Evolutionary conservation across 1,140 invertebrate species (phyloP), one percentile per base, ranked within the genome.

Genomic region (Chionoecetes opilio): DNA sequence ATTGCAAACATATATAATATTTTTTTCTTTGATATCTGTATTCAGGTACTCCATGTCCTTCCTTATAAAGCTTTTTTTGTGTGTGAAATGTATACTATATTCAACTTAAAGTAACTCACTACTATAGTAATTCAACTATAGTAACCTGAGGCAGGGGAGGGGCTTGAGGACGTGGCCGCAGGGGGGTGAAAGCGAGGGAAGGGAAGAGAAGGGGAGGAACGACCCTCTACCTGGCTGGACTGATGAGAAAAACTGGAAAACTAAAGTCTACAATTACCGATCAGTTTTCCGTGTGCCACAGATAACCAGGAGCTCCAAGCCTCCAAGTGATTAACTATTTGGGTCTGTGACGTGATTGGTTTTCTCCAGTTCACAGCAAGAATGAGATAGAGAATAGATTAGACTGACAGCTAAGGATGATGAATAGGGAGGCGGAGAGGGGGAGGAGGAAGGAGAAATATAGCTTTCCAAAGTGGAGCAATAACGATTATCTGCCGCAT

Each of bases 361-460:
- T 75, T 75, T n/a, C 63, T 75, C 63, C 1, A 26, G 63, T 75
- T n/a, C 63, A 21, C n/a, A 75, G 63, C 63, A 75, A 75, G 21
- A 75, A 75, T 75, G 63, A 75, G 63, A 75, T 75, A 26, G n/a
- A 75, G 63, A 26, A 75, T 26, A 75, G 63, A 75, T 75, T 75
- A 75, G 63, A 75, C 63, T 26, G 63, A 75, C 63, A 75, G 63
- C 21, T 75, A 75, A 75, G n/a, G 63, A 75, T 75, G 63, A 75
- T 75, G 63, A 75, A 75, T 75, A 75, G 63, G 63, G 6, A 75
- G 63, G 63, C n/a, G 63, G 63, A 75, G 63, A n/a, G n/a, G 21
- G n/a, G n/a, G 63, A 53, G 63, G 63, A n/a, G 63, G 9, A 75
- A 3, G 53, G 17, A 63, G 63, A 75, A 75, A n/a, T 75, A 75